These are phyloP conservation scores for zebrafish (Danio rerio) DNA, from an alignment of 2,113 vertebrate genomes.

Conservation along the genomic window DNA sequence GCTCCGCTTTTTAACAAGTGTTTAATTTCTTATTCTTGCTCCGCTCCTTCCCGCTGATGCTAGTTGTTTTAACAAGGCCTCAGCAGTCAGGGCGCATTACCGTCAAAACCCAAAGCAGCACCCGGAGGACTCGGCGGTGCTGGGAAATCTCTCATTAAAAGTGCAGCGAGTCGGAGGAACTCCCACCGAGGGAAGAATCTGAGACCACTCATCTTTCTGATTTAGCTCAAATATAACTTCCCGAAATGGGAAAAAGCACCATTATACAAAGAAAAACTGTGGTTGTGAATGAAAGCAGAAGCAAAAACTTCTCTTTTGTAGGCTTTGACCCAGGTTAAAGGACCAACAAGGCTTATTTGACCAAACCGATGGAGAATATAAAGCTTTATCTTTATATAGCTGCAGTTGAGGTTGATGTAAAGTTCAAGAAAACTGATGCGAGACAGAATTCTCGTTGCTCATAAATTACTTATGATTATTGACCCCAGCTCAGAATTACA, in stretches of 20 bases:
- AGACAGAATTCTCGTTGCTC: conserved; percentile 1
- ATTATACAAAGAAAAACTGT: not conserved
- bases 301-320: not conserved
- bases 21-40: conserved; percentile 61
- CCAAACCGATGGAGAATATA: not conserved
- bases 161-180: conserved; percentile 63
- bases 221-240: conserved; percentile 12
- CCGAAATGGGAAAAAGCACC: not conserved
- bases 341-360: not conserved
- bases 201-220: conserved; percentile 56
- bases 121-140: conserved; percentile 62
- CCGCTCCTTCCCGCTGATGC: conserved; percentile 48
- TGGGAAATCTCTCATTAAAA: conserved; percentile 76
- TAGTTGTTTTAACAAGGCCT: conserved; percentile 68
- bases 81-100: conserved; percentile 71
- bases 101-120: conserved; percentile 59
- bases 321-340: not conserved
- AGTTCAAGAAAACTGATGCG: not conserved
- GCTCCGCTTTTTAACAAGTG: conserved; percentile 34
- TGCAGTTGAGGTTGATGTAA: not conserved
- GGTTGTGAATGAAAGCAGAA: not conserved
- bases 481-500: conserved; percentile 12
- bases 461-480: conserved; percentile 52
- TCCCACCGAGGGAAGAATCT: conserved; percentile 37
- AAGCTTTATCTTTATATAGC: not conserved